Conservation (phyloP, 2,797 vertebrate species). For the Menidia menidia region DNA sequence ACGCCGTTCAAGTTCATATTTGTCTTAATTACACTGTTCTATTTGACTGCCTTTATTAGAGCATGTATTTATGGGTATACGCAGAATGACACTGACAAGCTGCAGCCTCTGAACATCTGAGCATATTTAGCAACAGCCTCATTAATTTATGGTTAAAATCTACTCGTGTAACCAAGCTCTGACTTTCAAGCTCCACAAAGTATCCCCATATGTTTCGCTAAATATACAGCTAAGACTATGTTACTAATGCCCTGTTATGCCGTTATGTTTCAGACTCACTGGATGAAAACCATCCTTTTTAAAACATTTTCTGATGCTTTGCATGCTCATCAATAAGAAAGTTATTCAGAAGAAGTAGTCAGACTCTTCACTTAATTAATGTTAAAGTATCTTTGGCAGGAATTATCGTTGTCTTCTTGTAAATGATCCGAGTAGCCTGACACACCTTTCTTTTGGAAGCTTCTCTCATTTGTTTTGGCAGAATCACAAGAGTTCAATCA, state of each 20-base stretch:
- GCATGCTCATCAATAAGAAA: background rate
- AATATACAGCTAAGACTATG: no score
- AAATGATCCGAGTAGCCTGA: background rate
- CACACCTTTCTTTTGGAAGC: background rate
- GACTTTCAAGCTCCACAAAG: background rate
- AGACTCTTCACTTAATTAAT: background rate
- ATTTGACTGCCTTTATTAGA: background rate
- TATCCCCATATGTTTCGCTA: no score
- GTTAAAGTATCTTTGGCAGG: background rate
- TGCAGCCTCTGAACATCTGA: background rate
- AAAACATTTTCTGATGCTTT: no score
- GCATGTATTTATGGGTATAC: constrained; percentile 1
- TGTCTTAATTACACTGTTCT: constrained; percentile 22
- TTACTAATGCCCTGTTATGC: no score
- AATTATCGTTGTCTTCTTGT: background rate
- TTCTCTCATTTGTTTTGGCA: background rate
- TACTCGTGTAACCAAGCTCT: background rate
- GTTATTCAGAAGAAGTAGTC: background rate
- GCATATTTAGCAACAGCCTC: constrained; percentile 1
- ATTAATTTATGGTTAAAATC: background rate
- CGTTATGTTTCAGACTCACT: no score
- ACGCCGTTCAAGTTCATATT: constrained; percentile 33
- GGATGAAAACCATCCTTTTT: no score
- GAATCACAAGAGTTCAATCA: background rate
- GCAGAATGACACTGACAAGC: background rate